Evolutionary conservation across 1,140 invertebrate species (phyloP).

Genomic region (Cylas formicarius): DNA sequence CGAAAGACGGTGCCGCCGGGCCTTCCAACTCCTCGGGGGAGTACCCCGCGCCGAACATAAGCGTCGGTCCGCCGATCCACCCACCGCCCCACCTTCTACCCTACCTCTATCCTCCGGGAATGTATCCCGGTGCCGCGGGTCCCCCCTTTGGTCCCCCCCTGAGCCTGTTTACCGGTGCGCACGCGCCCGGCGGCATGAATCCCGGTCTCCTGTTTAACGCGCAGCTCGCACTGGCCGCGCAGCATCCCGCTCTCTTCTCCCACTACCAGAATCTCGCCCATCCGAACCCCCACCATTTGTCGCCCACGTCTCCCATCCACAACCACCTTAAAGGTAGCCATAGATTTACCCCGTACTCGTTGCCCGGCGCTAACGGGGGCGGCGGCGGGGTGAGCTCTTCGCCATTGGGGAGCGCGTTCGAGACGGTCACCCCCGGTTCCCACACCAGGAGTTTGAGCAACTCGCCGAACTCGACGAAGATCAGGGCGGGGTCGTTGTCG

Average conservation of each 20-base stretch:
- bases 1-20: conserved; percentile 45
- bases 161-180: conserved; percentile 50
- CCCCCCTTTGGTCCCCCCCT: conserved; percentile 62
- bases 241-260: conserved; percentile 67
- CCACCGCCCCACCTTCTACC: conserved; percentile 74
- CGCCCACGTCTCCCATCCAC: conserved; percentile 45
- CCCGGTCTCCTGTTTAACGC: conserved; percentile 76
- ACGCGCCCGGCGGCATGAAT: conserved; percentile 52
- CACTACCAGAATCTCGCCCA: conserved; percentile 56
- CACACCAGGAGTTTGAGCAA: conserved; percentile 58
- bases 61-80: conserved; percentile 79
- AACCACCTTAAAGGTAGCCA: conserved; percentile 51
- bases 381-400: conserved; percentile 43
- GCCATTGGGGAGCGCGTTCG: conserved; percentile 69
- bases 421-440: conserved; percentile 69
- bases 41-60: conserved; percentile 77
- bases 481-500: conserved; percentile 46
- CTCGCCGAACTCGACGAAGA: conserved; percentile 48
- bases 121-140: conserved; percentile 60
- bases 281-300: conserved; percentile 45
- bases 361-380: conserved; percentile 47
- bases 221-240: conserved; percentile 70
- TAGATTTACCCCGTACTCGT: conserved; percentile 76
- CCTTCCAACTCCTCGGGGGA: conserved; percentile 50
- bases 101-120: conserved; percentile 79